A percentile compares a stretch with the other conserved stretches of the same genome.
These are phyloP conservation scores for Lithodes maja DNA, from an alignment of 2,888 invertebrate species.

Conservation along the genomic window DNA sequence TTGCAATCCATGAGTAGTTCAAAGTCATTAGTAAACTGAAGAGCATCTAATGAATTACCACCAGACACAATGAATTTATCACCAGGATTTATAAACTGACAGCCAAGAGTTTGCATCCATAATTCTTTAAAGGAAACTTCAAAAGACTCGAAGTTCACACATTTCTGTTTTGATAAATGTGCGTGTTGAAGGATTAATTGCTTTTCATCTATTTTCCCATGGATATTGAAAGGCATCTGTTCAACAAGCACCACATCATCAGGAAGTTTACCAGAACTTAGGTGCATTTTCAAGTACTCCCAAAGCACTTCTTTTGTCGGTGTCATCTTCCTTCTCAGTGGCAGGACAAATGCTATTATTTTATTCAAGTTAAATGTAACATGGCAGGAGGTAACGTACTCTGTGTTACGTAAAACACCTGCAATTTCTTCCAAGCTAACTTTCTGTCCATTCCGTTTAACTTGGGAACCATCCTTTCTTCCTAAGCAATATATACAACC, in stretches of 20 bases:
- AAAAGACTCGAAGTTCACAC: background rate
- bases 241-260: conserved; percentile 80
- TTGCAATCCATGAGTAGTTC: conserved; percentile 15
- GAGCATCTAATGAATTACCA: conserved; percentile 56
- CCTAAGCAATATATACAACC: conserved; percentile 75
- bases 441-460: conserved; percentile 87
- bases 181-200: conserved; percentile 69
- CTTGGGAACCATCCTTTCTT: conserved; percentile 80
- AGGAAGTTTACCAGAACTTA: conserved; percentile 75
- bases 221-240: conserved; percentile 79
- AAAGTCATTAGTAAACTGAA: conserved; percentile 43
- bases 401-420: conserved; percentile 58
- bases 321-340: background rate
- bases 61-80: conserved; percentile 51
- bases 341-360: conserved; percentile 38
- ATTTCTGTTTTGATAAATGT: background rate
- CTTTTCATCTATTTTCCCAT: conserved; percentile 82
- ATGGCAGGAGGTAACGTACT: conserved; percentile 36
- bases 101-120: conserved; percentile 52
- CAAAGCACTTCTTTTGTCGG: background rate
- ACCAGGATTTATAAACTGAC: background rate
- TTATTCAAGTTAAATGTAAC: conserved; percentile 12
- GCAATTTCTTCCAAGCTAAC: conserved; percentile 80
- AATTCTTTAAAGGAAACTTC: conserved; percentile 30
- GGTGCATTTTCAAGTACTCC: conserved; percentile 30